Conservation (phyloP, 2,113 vertebrate genomes). For the Laticauda laticaudata region DNA sequence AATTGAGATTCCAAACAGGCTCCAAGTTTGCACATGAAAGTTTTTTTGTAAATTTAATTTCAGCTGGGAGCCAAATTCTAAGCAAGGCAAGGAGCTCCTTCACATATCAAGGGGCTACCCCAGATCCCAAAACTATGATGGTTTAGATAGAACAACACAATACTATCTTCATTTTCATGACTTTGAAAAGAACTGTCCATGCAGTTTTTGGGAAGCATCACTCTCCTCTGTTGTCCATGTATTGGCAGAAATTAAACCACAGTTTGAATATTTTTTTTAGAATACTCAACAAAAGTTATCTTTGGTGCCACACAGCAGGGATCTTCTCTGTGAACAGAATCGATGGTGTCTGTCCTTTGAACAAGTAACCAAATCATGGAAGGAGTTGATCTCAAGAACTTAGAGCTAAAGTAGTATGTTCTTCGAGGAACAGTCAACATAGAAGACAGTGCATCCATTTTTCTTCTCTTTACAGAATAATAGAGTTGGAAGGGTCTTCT, state of each 20-base stretch:
- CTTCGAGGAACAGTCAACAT: background rate
- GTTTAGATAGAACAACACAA: constrained; percentile 63
- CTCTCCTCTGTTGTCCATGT: constrained; percentile 27
- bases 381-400: background rate
- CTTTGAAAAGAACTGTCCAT: constrained; percentile 65
- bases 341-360: background rate
- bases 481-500: too few species aligned
- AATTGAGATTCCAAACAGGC: constrained; percentile 33
- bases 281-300: constrained; percentile 60
- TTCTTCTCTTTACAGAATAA: background rate
- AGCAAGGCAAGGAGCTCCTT: constrained; percentile 58
- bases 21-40: constrained; percentile 44
- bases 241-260: constrained; percentile 61
- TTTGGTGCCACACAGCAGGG: constrained; percentile 53
- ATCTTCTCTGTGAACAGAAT: background rate
- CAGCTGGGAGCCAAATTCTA: constrained; percentile 50
- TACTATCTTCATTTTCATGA: constrained; percentile 53
- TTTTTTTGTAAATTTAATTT: constrained; percentile 47
- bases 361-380: background rate
- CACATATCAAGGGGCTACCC: constrained; percentile 63
- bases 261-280: constrained; percentile 58
- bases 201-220: constrained; percentile 60
- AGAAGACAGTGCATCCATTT: background rate
- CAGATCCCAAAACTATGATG: constrained; percentile 53
- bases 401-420: background rate